Percentiles rank a stretch among this genome's conserved stretches.
phyloP scores from a whole-genome alignment of 35 echinoderm and acorn worm genomes.

The Acanthaster planci region DNA sequence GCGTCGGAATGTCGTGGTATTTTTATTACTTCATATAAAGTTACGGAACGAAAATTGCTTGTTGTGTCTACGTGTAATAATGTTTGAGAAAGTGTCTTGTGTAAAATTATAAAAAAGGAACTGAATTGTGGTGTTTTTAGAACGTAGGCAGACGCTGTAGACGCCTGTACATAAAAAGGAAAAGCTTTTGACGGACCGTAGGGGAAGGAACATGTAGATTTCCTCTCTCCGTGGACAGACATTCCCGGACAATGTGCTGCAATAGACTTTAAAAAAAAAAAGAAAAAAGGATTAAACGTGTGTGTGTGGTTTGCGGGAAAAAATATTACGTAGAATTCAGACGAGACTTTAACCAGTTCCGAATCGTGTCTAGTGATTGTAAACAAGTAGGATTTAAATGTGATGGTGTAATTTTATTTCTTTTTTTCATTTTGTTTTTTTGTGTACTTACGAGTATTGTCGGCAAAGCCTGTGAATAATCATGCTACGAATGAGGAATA shows the following conservation, averaged over 20 bases:
- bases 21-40: conserved; percentile 22
- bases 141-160: not conserved
- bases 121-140: not conserved
- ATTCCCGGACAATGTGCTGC: conserved; percentile 20
- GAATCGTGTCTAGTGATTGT: not conserved
- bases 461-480: conserved; percentile 26
- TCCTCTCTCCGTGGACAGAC: not conserved
- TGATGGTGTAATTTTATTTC: no score
- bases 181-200: not conserved
- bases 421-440: no score
- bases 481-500: conserved; percentile 11
- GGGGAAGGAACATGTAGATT: no score
- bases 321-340: not conserved
- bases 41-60: not conserved
- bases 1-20: not conserved
- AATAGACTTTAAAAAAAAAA: conserved; percentile 4
- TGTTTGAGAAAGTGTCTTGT: not conserved
- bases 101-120: not conserved
- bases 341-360: not conserved
- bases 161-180: not conserved
- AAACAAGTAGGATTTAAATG: conserved; percentile 11
- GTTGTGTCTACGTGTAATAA: not conserved
- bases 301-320: not conserved
- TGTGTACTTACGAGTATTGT: conserved; percentile 14
- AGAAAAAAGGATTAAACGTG: not conserved